Base-by-base conservation (phyloP, 2,113 vertebrate species). In the Carassius gibelio region DNA sequence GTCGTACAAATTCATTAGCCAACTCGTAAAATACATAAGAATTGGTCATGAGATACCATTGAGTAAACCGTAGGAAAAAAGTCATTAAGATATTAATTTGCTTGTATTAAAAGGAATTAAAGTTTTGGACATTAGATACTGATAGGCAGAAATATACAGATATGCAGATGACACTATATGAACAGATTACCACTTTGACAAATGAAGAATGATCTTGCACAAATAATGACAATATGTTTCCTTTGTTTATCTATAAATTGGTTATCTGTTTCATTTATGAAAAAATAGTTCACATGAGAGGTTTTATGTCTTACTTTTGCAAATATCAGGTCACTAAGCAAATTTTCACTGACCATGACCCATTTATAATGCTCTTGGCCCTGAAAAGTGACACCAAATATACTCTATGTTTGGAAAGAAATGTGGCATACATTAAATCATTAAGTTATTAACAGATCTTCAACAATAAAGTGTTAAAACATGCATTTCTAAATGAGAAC, bases 381-480 rank as follows among this genome's bases (percentile, higher is more conserved):
- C 77, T 80, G n/a, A 59, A 59, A 36, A 38, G 17, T 78, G 75
- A 38, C 30, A 79, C 57, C 30, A 36, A 75, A 76, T 15, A 74
- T 8, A 30, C 45, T 30, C 38, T 64, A 84, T 50, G 38, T 64
- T 75, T 74, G 42, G 71, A 75, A 75, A 48, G 5, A 50, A 13
- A 48, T 42, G 34, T 66, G 66, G 30, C 26, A 68, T 36, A 68
- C 14, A 36, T 9, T 15, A 9, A 69, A 19, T 69, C 8, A 69
- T 38, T 36, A 75, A 75, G 42, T 48, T 50, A 50, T 23, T 48
- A 75, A 23, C 11, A 59, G 34, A 19, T 59, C 75, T 82, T 5
- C 38, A 83, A 83, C 23, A 75, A 48, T 80, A 17, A 79, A 30
- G 74, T 85, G 38, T 59, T 74, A 84, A 36, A 69, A 4, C 30